phyloP scores from a whole-genome alignment of 2,797 vertebrate species.

The Lepilemur septentrionalis region DNA sequence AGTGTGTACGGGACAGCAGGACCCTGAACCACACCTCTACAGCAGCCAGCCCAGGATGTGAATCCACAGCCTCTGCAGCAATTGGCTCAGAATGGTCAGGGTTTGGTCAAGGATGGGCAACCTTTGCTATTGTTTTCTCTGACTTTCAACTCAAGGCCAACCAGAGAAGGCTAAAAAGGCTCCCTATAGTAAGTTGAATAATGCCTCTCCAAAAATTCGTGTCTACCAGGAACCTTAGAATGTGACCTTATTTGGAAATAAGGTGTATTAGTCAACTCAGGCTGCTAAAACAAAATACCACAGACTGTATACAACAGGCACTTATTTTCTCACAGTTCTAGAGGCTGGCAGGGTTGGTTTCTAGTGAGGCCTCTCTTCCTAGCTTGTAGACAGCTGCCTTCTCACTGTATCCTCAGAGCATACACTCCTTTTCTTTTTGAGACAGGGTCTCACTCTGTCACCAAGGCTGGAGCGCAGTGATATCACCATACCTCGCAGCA shows the following conservation, averaged over 20 bases:
- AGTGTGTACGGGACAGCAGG: rapidly evolving
- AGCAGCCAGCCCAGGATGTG: background rate
- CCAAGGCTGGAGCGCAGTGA: too few relatives aligned
- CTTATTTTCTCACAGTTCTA: background rate
- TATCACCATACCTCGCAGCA: too few relatives aligned
- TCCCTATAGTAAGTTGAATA: background rate
- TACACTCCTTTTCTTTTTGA: too few relatives aligned
- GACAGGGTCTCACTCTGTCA: too few relatives aligned
- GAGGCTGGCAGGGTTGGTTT: background rate
- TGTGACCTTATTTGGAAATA: background rate
- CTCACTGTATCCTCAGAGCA: background rate
- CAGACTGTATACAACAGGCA: background rate
- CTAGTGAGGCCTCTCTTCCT: background rate
- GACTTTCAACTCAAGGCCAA: background rate
- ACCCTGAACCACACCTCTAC: too few relatives aligned
- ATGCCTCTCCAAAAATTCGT: background rate
- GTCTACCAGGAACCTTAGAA: background rate
- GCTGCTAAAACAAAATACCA: background rate
- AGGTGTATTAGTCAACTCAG: background rate
- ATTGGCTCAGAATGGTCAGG: too few relatives aligned
- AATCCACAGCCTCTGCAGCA: background rate
- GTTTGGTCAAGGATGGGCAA: background rate
- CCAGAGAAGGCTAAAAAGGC: background rate
- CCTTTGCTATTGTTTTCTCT: background rate
- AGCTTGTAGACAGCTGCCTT: too few relatives aligned